These are phyloP conservation scores for Motacilla tschutschensis DNA, from an alignment of 2,113 vertebrate species.

Conservation along the genomic window DNA sequence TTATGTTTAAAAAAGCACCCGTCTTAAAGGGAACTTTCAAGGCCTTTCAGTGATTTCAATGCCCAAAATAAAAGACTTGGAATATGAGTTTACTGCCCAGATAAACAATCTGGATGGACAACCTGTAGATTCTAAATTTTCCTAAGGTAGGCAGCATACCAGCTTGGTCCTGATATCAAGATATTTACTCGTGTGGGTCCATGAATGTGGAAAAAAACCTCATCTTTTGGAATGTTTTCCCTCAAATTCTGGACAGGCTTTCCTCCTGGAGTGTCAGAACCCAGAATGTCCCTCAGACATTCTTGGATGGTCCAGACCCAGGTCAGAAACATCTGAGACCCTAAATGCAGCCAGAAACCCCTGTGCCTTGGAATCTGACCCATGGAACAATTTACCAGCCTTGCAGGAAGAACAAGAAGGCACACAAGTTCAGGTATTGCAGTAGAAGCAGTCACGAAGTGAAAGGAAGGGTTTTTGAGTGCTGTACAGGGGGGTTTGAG, in stretches of 20 bases:
- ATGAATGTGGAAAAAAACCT: accelerated
- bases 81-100: background rate
- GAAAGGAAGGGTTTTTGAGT: no score
- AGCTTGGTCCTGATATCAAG: background rate
- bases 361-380: no score
- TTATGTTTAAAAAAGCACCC: background rate
- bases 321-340: no score
- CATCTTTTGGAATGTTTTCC: background rate
- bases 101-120: background rate
- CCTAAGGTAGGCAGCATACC: background rate
- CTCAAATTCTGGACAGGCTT: background rate
- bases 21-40: background rate
- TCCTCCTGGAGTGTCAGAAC: background rate
- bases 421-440: no score
- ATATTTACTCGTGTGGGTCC: accelerated
- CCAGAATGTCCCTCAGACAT: no score
- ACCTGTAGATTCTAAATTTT: no score
- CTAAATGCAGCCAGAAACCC: no score
- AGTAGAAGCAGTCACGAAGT: no score
- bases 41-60: background rate
- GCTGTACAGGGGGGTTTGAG: no score
- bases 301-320: no score
- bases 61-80: background rate
- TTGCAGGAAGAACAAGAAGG: no score
- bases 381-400: no score